Evolutionary conservation across 2,888 invertebrate genomes (phyloP).

Genomic region (Lochmaea capreae): DNA sequence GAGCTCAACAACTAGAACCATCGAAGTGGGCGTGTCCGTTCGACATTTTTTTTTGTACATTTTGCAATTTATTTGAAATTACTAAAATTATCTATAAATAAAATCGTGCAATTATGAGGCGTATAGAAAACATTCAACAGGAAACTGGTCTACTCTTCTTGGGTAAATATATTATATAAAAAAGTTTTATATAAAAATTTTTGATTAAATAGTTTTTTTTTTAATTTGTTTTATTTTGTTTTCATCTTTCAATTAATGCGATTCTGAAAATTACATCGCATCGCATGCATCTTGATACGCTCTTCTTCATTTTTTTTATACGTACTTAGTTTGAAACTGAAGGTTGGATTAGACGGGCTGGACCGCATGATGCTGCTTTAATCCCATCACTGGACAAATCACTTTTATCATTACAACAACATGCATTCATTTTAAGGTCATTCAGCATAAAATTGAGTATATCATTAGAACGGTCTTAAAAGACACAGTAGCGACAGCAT

Average conservation of each 20-base stretch:
- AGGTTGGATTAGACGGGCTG: background rate
- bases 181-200: slow-evolving; percentile 40
- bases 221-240: background rate
- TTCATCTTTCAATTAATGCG: slow-evolving; percentile 30
- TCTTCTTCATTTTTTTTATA: background rate
- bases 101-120: slow-evolving; percentile 53
- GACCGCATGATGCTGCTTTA: too few relatives aligned
- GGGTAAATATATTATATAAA: slow-evolving; percentile 41
- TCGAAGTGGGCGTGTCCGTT: slow-evolving; percentile 42
- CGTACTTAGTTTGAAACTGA: background rate
- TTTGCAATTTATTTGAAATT: slow-evolving; percentile 55
- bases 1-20: slow-evolving; percentile 40
- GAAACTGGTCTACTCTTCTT: slow-evolving; percentile 48
- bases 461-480: too few relatives aligned
- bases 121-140: slow-evolving; percentile 42
- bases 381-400: too few relatives aligned
- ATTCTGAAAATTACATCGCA: slow-evolving; percentile 20
- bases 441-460: too few relatives aligned
- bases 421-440: too few relatives aligned
- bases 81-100: slow-evolving; percentile 56
- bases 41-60: slow-evolving; percentile 54
- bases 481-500: too few relatives aligned
- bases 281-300: slow-evolving; percentile 11
- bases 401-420: too few relatives aligned
- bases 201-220: slow-evolving; percentile 39